These are phyloP conservation scores for Conistra vaccinii DNA, from an alignment of 2,888 invertebrate species.

Conservation along the genomic window DNA sequence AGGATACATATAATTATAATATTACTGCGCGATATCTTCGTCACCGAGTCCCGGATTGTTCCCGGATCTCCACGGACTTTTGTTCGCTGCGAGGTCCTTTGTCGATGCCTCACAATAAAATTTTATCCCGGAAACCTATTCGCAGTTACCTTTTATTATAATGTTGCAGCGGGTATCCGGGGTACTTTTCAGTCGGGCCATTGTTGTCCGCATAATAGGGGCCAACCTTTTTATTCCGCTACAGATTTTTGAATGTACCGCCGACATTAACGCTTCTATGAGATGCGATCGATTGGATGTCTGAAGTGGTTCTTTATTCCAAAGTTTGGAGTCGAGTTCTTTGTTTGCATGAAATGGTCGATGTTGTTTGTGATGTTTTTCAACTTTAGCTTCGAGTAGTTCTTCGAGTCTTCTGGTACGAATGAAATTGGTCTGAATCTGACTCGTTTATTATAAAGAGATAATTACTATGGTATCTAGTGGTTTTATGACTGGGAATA, in stretches of 20 bases:
- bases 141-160: constrained; percentile 90
- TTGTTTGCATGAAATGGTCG: constrained; percentile 50
- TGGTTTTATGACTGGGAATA: neutral
- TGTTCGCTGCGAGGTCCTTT: constrained; percentile 77
- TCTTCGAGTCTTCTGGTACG: neutral
- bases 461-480: no score
- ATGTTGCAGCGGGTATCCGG: constrained; percentile 87
- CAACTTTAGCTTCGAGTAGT: neutral
- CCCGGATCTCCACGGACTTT: constrained; percentile 71
- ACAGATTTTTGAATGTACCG: constrained; percentile 82
- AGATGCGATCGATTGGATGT: constrained; percentile 66
- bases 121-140: constrained; percentile 89
- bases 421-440: neutral
- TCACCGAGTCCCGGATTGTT: constrained; percentile 71
- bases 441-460: no score
- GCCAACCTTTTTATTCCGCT: constrained; percentile 87
- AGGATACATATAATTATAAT: constrained; percentile 66
- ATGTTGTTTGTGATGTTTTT: constrained; percentile 30
- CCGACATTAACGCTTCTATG: constrained; percentile 68
- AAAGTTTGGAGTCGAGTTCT: constrained; percentile 41
- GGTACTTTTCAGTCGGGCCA: constrained; percentile 83
- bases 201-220: constrained; percentile 86
- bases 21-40: constrained; percentile 69
- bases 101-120: constrained; percentile 88
- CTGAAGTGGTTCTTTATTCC: constrained; percentile 63